Base-by-base conservation (phyloP, 1,140 invertebrate genomes). In the Gerris buenoi region DNA sequence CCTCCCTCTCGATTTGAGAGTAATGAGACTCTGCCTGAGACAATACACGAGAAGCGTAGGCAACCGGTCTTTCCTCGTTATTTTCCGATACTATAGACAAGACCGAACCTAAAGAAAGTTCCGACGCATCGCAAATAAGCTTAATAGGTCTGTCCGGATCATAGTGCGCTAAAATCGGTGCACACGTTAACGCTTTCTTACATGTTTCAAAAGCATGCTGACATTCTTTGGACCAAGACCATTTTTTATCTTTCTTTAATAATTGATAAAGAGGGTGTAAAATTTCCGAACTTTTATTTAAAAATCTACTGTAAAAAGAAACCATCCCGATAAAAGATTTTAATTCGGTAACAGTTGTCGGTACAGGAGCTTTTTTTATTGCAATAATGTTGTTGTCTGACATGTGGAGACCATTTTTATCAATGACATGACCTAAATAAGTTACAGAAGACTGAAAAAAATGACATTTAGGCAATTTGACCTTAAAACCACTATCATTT, bases 1-100 rank as follows among this genome's bases (percentile, higher is more conserved):
- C 79, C 74, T 86, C 81, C 70, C 77, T 81, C 29, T 85, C 79
- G 27, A 81, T 78, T 68, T 80, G 78, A 13, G 76, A 68, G 63
- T 83, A 81, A 66, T 78, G 80, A 70, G 73, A 69, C 69, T 83
- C 77, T 2, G 78, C 70, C 26, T 70, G 59, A 18, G 71, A 72
- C 28, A 83, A 71, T 1, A 75, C 74, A 62, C 76, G 68, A 14
- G 80, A 82, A 14, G 75, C 77, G 73, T 72, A 81, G 10, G 75
- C 73, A 61, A 83, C 77, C 23, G 77, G 76, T 66, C 67, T 65
- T 69, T 79, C 75, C 1, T 64, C 64, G n/a, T 71, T 71, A 62
- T 65, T 56, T 23, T 71, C 70, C 61, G 73, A 64, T 18, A 65
- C 28, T 57, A 68, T 64, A 18, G 25, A 15, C 27, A 71, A 57